Base-by-base conservation (phyloP, 2,888 invertebrate species). In the Mystacides longicornis region DNA sequence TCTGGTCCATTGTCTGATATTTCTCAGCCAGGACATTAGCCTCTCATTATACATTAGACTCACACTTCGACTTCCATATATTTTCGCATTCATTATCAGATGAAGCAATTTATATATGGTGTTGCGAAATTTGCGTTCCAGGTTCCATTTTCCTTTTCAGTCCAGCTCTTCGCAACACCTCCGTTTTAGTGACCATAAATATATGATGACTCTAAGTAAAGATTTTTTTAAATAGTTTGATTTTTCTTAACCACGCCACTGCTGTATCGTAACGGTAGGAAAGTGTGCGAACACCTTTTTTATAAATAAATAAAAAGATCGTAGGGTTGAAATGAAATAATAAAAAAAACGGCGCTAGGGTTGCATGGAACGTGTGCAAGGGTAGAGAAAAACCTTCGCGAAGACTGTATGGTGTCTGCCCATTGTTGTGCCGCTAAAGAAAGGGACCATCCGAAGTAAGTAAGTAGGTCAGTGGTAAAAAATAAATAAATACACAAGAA, bases 201-300 rank as follows among this genome's bases (percentile, higher is more conserved):
- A n/a, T n/a, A n/a, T n/a, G n/a, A n/a, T n/a, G n/a, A n/a, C n/a
- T n/a, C n/a, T n/a, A n/a, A n/a, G n/a, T n/a, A n/a, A n/a, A n/a
- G n/a, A n/a, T n/a, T n/a, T n/a, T n/a, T n/a, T n/a, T n/a, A n/a
- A n/a, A n/a, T n/a, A n/a, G n/a, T n/a, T n/a, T n/a, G n/a, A n/a
- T n/a, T n/a, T n/a, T n/a, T n/a, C n/a, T n/a, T 7, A 27, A 27
- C 27, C 11, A 27, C 54, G 54, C 51, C 46, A 46, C 22, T 50
- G 49, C n/a, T 20, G 21, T n/a, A 37, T n/a, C n/a, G 7, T 16
- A 56, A 46, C 20, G 46, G 23, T 45, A 52, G 33, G 51, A 55
- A 57, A 60, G 54, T 47, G 52, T 43, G 56, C 52, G 56, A 54
- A 52, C 60, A 58, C 55, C 58, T 60, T 60, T 58, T 59, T 52